phyloP scores from a whole-genome alignment of 2,888 invertebrate genomes.

The Coelinius sp. region DNA sequence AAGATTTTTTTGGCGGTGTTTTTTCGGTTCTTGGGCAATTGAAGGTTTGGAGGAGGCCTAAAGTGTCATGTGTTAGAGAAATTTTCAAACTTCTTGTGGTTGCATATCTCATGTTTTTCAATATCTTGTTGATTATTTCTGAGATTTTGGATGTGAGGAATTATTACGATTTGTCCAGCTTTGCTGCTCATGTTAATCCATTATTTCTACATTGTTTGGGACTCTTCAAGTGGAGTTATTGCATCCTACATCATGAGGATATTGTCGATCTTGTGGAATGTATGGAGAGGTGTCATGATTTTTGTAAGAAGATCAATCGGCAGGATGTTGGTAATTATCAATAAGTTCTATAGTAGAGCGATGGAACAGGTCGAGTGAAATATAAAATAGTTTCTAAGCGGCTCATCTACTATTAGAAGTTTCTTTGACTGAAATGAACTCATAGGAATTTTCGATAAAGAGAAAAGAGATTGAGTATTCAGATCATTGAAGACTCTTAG shows the following conservation, averaged over 20 bases:
- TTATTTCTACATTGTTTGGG: conserved; percentile 50
- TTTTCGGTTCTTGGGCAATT: not conserved
- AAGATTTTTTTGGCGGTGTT: not conserved
- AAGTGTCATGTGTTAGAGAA: not conserved
- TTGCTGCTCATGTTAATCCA: conserved; percentile 48
- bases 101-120: not conserved
- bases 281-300: conserved; percentile 48
- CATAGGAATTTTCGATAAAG: too few species aligned
- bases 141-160: not conserved
- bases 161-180: conserved; percentile 38
- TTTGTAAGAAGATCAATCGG: conserved; percentile 44
- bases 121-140: not conserved
- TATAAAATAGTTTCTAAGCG: too few species aligned
- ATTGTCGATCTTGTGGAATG: conserved; percentile 41
- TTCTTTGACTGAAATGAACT: too few species aligned
- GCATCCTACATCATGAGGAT: conserved; percentile 41
- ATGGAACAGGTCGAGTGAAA: too few species aligned
- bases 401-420: too few species aligned
- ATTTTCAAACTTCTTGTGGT: not conserved
- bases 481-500: too few species aligned
- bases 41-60: not conserved
- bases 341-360: too few species aligned
- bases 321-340: conserved; percentile 40
- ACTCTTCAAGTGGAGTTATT: conserved; percentile 53
- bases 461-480: too few species aligned